Evolutionary conservation across 2,113 vertebrate genomes (phyloP).

Genomic region (Seriola aureovittata): DNA sequence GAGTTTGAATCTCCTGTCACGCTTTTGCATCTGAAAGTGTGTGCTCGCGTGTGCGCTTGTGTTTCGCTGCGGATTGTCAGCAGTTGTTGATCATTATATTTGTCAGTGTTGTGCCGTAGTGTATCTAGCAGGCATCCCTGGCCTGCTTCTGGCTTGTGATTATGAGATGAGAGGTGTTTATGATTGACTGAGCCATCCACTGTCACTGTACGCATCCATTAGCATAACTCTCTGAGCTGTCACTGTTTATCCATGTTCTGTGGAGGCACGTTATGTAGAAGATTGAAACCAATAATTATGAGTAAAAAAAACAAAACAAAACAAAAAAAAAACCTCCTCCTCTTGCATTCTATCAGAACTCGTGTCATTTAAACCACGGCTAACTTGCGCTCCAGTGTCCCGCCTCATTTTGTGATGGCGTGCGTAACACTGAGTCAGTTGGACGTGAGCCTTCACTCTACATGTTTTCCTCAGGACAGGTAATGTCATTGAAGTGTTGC

Average conservation of each 20-base stretch:
- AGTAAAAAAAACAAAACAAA: conserved; percentile 47
- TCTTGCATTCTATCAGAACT: conserved; percentile 68
- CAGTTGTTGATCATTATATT: conserved; percentile 73
- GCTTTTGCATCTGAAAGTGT: conserved; percentile 35
- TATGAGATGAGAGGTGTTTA: conserved; percentile 77
- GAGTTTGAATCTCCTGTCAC: conserved; percentile 43
- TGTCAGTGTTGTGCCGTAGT: conserved; percentile 59
- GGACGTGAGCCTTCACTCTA: conserved; percentile 60
- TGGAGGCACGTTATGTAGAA: conserved; percentile 31
- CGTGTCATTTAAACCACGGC: conserved; percentile 45
- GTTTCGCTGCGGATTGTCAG: conserved; percentile 49
- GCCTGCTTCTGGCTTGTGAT: conserved; percentile 77
- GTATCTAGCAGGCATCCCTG: conserved; percentile 73
- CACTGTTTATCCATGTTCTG: conserved; percentile 50
- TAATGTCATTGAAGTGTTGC: conserved; percentile 60
- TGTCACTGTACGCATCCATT: conserved; percentile 75
- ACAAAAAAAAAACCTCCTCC: conserved; percentile 43
- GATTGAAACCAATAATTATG: conserved; percentile 73
- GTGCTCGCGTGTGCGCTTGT: background rate
- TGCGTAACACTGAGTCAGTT: conserved; percentile 47
- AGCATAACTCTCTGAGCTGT: conserved; percentile 69
- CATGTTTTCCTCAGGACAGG: conserved; percentile 56
- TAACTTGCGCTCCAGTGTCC: conserved; percentile 61
- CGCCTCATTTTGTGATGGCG: conserved; percentile 60
- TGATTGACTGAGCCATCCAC: conserved; percentile 82